Evolutionary conservation across 92 coral and sea anemone genomes (phyloP), one percentile per base, ranked within the genome.

Genomic region (Diadumene lineata): DNA sequence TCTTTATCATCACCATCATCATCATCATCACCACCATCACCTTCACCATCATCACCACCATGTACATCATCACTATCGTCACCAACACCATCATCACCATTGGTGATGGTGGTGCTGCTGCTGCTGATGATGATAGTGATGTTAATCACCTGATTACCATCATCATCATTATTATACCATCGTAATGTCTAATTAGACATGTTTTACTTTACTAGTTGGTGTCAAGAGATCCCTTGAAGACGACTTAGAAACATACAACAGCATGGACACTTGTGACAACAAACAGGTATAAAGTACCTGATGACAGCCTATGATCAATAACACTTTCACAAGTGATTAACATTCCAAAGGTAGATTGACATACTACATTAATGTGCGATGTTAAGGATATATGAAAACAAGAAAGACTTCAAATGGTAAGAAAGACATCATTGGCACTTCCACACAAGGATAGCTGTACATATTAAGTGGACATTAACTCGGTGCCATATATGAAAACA

Each of bases 211-310:
- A 32, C 43, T 21, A 88, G 98, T 83, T 17, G 96, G 98, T 34
- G 85, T 88, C 1, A 94, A 94, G 67, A 85, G 98, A 74, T 80
- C 97, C 1, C 78, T 68, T 66, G 98, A 94, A 34, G 94, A 87
- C n/a, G 98, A 94, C 32, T 38, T 68, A 50, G 82, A 78, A 25
- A 22, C 61, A n/a, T 68, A 68, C 29, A 62, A 28, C 9, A 67
- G 34, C 38, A 55, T 56, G 75, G 68, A 68, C 10, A 16, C 31
- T 22, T 68, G 62, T n/a, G n/a, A n/a, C n/a, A n/a, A n/a, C n/a
- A n/a, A n/a, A n/a, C n/a, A n/a, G n/a, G n/a, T n/a, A n/a, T n/a
- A n/a, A n/a, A n/a, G n/a, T n/a, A n/a, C n/a, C n/a, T n/a, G n/a
- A n/a, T n/a, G n/a, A n/a, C n/a, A n/a, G n/a, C n/a, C n/a, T n/a